These are phyloP conservation scores for Dryoscopus gambensis DNA, from an alignment of 2,113 vertebrate species.

Conservation along the genomic window DNA sequence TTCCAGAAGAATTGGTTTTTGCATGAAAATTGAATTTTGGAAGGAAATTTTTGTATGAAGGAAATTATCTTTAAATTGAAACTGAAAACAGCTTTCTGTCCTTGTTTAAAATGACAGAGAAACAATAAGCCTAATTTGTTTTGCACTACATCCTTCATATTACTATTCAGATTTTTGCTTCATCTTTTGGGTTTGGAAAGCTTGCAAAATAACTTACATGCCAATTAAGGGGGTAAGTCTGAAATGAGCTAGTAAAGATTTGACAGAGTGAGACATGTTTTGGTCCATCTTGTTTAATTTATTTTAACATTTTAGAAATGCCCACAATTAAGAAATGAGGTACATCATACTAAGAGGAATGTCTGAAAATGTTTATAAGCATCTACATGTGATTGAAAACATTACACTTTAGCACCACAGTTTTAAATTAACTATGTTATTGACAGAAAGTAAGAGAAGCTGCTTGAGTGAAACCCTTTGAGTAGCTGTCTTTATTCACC, in stretches of 20 bases:
- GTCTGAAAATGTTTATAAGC: not conserved
- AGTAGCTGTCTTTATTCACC: not conserved
- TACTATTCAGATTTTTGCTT: not conserved
- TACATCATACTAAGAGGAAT: not conserved
- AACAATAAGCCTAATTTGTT: not conserved
- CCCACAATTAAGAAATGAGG: not conserved
- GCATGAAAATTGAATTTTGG: not conserved
- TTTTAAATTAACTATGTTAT: not conserved
- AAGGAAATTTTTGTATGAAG: not conserved
- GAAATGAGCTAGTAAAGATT: not conserved
- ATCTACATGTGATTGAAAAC: not conserved
- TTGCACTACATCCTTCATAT: not conserved
- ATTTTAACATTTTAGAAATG: not conserved
- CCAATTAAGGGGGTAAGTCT: not conserved
- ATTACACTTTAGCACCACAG: not conserved
- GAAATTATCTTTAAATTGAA: not conserved
- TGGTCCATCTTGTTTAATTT: not conserved
- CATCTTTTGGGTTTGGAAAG: not conserved
- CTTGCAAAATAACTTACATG: not conserved
- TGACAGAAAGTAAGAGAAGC: not conserved
- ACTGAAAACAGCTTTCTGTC: not conserved
- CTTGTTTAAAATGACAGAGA: not conserved
- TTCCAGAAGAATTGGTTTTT: not conserved
- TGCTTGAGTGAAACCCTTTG: not conserved
- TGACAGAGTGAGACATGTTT: not conserved